Evolutionary conservation across 1,140 invertebrate genomes (phyloP), one percentile per base, ranked within the genome.

Genomic region (Neodiprion pinetum): DNA sequence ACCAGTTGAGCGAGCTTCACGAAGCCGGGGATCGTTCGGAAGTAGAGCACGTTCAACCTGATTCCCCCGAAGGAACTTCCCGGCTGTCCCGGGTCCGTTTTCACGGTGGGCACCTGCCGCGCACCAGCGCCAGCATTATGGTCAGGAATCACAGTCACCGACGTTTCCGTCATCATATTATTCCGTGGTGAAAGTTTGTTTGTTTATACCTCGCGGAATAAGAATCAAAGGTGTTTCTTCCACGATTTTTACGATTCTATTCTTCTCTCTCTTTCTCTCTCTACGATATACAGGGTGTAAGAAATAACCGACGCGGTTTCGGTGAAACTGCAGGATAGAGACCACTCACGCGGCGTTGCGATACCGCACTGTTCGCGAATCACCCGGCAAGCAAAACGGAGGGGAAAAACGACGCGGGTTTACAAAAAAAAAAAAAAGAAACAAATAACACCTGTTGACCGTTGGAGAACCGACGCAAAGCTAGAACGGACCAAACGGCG

Each of bases 1-100:
- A 91, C 90, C 85, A 90, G 75, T 84, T 91, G 86, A 9, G 87
- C 80, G 4, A 91, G 75, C 79, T 91, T 91, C n/a, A 90, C 68
- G 68, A 90, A 87, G 68, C 90, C 90, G 10, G 90, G 89, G 80
- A 89, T 82, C 28, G 89, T 87, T 70, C 77, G 85, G 81, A 91
- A 91, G 80, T 91, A 90, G 28, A 78, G 73, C 12, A 87, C 74
- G 77, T 91, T 90, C 12, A 91, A 28, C 70, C 79, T 82, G 47
- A 90, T 81, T 76, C 84, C 85, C 14, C 84, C 80, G 21, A 89
- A 71, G n/a, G 80, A 75, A 40, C 78, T 76, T 53, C 70, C 70
- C 23, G 80, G 77, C 72, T 84, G 83, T 76, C 85, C 83, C 61
- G 83, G 83, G 74, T 85, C 79, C 40, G 82, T 78, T 77, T 86